A percentile compares a stretch with the other conserved stretches of the same genome.
Conservation (phyloP, 2,888 invertebrate species). For the Torymus auratus region DNA sequence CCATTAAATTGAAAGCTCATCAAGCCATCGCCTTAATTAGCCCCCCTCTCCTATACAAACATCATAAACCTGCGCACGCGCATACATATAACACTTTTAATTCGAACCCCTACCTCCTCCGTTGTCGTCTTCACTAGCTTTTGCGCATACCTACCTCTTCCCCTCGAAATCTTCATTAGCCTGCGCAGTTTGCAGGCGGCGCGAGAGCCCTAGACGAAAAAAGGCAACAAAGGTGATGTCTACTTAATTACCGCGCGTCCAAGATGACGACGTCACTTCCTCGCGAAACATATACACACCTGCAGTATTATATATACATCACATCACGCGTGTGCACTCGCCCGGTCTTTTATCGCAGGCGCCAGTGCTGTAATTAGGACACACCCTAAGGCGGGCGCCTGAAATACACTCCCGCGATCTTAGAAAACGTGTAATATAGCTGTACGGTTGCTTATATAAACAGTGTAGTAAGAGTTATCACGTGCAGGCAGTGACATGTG, state of each 20-base stretch:
- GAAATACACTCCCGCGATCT: neutral
- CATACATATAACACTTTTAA: no score
- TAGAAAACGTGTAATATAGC: neutral
- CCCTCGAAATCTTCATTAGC: constrained; percentile 50
- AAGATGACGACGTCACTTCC: neutral
- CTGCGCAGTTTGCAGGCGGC: constrained; percentile 25
- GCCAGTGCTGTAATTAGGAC: constrained; percentile 66
- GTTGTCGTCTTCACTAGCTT: no score
- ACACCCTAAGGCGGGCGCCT: constrained; percentile 58
- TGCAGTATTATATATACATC: neutral
- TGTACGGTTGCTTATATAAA: no score
- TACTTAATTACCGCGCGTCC: no score
- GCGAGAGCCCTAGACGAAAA: constrained; percentile 13
- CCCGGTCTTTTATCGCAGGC: constrained; percentile 60
- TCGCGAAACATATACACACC: neutral
- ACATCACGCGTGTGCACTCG: neutral
- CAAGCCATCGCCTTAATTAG: constrained; percentile 5
- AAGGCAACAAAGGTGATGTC: neutral
- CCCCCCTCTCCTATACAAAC: neutral
- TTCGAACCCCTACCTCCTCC: no score
- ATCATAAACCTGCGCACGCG: no score
- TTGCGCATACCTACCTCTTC: neutral
- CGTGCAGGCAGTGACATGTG: no score
- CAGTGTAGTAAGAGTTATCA: neutral
- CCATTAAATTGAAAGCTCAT: constrained; percentile 25